Evolutionary conservation across 1,140 invertebrate species (phyloP).

Genomic region (Panagrolaimus sp.): DNA sequence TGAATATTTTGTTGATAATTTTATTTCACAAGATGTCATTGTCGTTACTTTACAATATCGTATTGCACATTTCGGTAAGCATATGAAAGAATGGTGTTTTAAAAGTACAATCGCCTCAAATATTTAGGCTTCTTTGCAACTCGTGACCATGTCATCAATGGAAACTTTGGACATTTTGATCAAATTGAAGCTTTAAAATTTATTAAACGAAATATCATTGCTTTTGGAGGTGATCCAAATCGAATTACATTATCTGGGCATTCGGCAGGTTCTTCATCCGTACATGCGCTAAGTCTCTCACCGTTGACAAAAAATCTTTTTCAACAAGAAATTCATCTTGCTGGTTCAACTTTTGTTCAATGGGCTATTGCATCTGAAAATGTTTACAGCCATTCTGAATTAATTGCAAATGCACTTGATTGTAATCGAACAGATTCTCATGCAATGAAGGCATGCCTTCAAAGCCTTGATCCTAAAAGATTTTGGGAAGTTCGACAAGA

Average conservation of each 20-base stretch:
- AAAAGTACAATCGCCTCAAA: no score
- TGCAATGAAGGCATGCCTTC: not conserved
- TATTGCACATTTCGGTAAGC: constrained; percentile 59
- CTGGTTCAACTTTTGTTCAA: not conserved
- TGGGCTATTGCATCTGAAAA: not conserved
- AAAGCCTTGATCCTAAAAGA: not conserved
- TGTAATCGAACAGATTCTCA: not conserved
- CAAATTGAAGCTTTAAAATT: constrained; percentile 72
- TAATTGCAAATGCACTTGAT: not conserved
- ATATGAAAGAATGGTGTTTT: no score
- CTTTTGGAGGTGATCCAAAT: constrained; percentile 62
- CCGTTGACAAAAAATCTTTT: constrained; percentile 60
- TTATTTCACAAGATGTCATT: constrained; percentile 65
- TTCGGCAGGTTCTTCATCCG: constrained; percentile 73
- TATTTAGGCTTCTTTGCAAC: constrained; percentile 48
- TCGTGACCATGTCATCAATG: constrained; percentile 55
- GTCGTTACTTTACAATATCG: constrained; percentile 70
- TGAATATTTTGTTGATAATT: not conserved
- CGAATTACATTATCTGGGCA: constrained; percentile 61
- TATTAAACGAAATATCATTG: constrained; percentile 53
- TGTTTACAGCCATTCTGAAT: not conserved
- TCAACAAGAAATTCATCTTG: not conserved
- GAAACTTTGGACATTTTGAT: constrained; percentile 69
- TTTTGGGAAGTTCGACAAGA: not conserved
- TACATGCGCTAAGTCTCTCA: constrained; percentile 72